phyloP scores from a whole-genome alignment of 2,888 invertebrate species.

The Hoplodrina ambigua region DNA sequence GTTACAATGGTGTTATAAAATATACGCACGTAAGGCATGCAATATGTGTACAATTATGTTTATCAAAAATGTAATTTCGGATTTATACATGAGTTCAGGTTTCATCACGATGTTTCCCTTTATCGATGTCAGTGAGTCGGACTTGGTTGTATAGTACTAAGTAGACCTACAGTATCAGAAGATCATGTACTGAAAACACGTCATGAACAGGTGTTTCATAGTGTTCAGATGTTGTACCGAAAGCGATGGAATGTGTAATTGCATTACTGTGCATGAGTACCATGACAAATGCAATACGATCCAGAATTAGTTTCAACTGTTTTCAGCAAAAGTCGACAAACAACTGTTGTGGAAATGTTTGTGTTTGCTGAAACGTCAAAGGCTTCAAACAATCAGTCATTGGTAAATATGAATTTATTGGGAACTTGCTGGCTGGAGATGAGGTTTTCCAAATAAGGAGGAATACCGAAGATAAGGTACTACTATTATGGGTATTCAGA shows the following conservation, averaged over 20 bases:
- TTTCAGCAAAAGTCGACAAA: constrained; percentile 8
- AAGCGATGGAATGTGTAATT: constrained; percentile 27
- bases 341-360: constrained; percentile 21
- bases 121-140: too few relatives aligned
- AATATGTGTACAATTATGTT: too few relatives aligned
- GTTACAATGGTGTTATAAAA: too few relatives aligned
- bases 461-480: too few relatives aligned
- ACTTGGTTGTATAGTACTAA: too few relatives aligned
- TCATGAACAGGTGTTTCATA: not conserved
- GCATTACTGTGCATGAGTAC: constrained; percentile 27
- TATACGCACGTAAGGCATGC: too few relatives aligned
- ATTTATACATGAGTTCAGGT: too few relatives aligned
- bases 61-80: too few relatives aligned
- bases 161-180: too few relatives aligned
- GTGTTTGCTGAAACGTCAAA: constrained; percentile 27
- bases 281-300: constrained; percentile 33
- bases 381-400: not conserved
- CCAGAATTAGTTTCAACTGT: constrained; percentile 40
- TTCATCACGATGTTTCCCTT: too few relatives aligned
- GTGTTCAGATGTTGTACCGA: constrained; percentile 14
- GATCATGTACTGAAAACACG: not conserved
- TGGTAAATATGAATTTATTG: not conserved
- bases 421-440: not conserved
- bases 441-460: too few relatives aligned
- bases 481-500: too few relatives aligned